These are phyloP conservation scores for Myotis myotis DNA, from an alignment of 2,797 vertebrate genomes.

Conservation along the genomic window DNA sequence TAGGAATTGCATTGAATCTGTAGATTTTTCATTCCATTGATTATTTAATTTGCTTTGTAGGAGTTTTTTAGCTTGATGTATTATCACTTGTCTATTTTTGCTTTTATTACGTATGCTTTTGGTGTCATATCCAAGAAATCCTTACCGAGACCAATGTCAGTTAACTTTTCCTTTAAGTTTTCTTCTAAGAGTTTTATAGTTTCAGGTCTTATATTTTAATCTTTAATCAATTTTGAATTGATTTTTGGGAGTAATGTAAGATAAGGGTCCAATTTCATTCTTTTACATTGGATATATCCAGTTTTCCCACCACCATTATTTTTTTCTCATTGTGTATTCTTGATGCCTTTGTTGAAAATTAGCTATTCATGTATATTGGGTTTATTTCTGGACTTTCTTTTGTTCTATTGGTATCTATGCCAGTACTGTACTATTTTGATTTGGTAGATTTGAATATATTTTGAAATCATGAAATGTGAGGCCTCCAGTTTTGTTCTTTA, in stretches of 20 bases:
- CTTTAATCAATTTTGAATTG: background rate
- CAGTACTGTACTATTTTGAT: background rate
- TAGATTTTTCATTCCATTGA: background rate
- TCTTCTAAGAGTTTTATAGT: background rate
- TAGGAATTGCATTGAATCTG: no score
- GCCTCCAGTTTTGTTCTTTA: background rate
- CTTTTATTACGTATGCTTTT: background rate
- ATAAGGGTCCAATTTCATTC: background rate
- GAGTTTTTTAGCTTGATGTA: background rate
- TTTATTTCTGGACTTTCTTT: background rate
- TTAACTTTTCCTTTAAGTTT: background rate
- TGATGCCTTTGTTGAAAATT: background rate
- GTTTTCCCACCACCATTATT: background rate
- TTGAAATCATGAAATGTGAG: background rate
- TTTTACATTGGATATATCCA: background rate
- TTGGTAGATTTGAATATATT: background rate
- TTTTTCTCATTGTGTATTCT: background rate
- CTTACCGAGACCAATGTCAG: background rate
- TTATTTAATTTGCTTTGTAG: background rate
- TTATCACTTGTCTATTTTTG: background rate
- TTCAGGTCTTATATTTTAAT: background rate
- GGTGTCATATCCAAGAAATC: background rate
- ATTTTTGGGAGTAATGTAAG: background rate
- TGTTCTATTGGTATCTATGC: background rate
- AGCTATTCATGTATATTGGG: background rate